Evolutionary conservation across 2,888 invertebrate species (phyloP), one percentile per base, ranked within the genome.

Genomic region (Tetragnatha montana): DNA sequence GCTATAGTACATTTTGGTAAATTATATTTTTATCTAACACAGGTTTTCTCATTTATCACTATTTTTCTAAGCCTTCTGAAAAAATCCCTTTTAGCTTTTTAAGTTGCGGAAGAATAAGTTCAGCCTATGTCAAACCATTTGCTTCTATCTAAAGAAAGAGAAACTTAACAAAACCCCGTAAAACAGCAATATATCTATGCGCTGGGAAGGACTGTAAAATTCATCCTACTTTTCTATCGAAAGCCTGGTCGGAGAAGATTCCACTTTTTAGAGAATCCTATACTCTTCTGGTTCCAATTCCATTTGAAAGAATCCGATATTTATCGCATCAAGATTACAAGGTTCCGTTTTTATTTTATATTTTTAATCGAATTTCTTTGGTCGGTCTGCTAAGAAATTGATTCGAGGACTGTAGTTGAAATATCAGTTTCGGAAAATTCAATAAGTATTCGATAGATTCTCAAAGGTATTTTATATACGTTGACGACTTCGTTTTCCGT

Each of bases 221-320:
- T 74, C 10, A 22, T 74, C 35, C 35, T 4, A 12, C 74, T 71
- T 14, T 17, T 60, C 60, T 10, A 8, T 60, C 60, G 60, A 60
- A 60, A 60, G 14, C 17, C 14, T 10, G 60, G 17, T 17, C 60
- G 60, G 17, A 8, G 60, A 60, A 60, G 17, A 60, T 60, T 60
- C 60, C 12, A 60, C 60, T 60, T 60, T 60, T 60, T 4, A 60
- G 60, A 60, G 60, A 60, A 35, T n/a, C 35, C 47, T 75, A 35
- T 35, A 21, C 47, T 75, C 49, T 75, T 47, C 47, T 47, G 35
- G 47, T 75, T 14, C n/a, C 69, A 69, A 69, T 69, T 80, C 47
- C 47, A 69, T 80, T 80, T 69, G 35, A 69, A 75, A 80, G 80
- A 80, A 80, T n/a, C 69, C 80, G 80, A 80, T 80, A 80, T 80